phyloP scores from a whole-genome alignment of 2,113 vertebrate species.

The Porphyrio hochstetteri region DNA sequence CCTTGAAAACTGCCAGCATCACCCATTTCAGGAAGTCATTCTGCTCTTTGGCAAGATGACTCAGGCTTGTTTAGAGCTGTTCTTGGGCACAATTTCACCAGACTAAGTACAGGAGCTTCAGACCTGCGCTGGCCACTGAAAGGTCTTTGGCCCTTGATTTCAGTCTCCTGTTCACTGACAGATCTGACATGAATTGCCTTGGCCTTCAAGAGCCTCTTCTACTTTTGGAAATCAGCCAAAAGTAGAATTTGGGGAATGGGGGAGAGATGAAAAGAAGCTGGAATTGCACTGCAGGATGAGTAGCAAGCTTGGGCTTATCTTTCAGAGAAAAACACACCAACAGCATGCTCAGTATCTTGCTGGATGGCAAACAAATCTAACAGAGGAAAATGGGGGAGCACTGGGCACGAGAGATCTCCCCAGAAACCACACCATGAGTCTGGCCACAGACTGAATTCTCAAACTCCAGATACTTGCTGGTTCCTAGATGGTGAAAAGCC shows the following conservation, averaged over 20 bases:
- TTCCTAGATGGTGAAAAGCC: not conserved
- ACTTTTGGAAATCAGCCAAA: not conserved
- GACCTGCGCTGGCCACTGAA: not conserved
- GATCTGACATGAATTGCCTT: not conserved
- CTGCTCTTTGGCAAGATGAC: not conserved
- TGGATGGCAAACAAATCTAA: not conserved
- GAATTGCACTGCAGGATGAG: not conserved
- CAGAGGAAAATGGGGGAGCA: not conserved
- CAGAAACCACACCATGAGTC: not conserved
- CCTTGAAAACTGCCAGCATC: not conserved
- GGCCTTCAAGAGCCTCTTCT: not conserved
- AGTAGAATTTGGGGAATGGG: not conserved
- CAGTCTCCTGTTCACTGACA: rapidly evolving
- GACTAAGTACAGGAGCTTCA: not conserved
- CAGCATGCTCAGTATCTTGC: not conserved
- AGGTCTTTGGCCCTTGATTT: not conserved
- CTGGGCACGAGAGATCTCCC: not conserved
- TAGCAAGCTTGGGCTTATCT: not conserved
- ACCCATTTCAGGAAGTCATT: not conserved
- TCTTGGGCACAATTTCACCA: not conserved
- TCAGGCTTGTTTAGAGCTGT: not conserved
- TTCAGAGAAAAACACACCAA: not conserved
- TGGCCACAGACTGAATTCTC: not conserved
- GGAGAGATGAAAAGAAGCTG: not conserved
- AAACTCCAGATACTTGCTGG: not conserved